Evolutionary conservation across 2,797 vertebrate species (phyloP), one percentile per base, ranked within the genome.

Genomic region (Pantherophis alleghaniensis): DNA sequence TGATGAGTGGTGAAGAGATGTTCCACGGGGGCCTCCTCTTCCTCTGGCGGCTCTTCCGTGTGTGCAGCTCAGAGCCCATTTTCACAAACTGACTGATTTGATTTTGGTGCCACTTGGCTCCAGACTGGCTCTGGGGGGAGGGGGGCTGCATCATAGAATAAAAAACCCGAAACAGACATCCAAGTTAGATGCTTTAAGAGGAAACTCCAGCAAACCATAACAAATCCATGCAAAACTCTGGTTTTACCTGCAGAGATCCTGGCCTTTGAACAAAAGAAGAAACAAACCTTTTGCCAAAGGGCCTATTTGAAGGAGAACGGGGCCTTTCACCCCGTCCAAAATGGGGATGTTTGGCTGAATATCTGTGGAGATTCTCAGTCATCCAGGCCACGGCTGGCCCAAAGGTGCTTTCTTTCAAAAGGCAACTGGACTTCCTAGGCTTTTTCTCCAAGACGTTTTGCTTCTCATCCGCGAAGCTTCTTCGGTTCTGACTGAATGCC

Each of bases 291-390:
- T 14, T 7, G 18, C 9, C 32, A 22, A 11, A 42, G 74, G 16
- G 37, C 32, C 7, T 2, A 1, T 9, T 0, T 10, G 37, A 79
- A 9, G 37, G 37, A 32, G 13, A 32, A 5, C 0, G 12, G 32
- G 66, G 66, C 14, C 16, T 2, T 16, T 18, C n/a, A 2, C 6
- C 14, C 14, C 3, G 5, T 3, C 28, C 66, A 32, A 13, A n/a
- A 18, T 2, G 63, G 63, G 63, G 63, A 14, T n/a, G 12, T 5
- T 66, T 14, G 63, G 63, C 28, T 69, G 28, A 32, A 13, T 2
- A 5, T 12, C 79, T 86, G 37, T 10, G 7, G 37, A 32, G 87
- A 5, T 13, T 10, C 11, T 69, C 13, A 2, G 5, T 7, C 63
- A 2, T 69, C 63, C 63, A 16, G 4, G 60, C 1, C 28, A n/a